Base-by-base conservation (phyloP, 2,888 invertebrate genomes). In the Trissonchulus latispiculum region DNA sequence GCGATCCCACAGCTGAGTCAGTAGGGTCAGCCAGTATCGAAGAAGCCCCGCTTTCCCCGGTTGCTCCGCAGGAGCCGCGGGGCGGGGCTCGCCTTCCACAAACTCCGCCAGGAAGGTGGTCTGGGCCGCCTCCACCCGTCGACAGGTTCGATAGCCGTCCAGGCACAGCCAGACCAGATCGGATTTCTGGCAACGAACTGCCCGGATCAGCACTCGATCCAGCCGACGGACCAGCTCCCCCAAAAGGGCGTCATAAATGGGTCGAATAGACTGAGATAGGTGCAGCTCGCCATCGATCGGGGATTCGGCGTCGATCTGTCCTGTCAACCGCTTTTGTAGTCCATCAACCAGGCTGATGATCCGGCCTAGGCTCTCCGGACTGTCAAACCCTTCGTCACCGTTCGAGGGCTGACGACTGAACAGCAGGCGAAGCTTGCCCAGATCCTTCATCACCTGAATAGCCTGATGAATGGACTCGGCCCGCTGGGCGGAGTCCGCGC, bases 101-200 rank as follows among this genome's bases (percentile, higher is more conserved):
- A 67, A 72, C 28, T 72, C 68, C 23, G 70, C 64, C 18, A 72
- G 33, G 37, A 72, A 72, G 1, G 70, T 23, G 31, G 68, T 68
- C 35, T 68, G 31, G 2, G 67, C 72, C 28, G 69, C n/a, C 2
- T 72, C 72, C 2, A 70, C 8, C 23, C 67, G 70, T 3, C 29
- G 15, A 75, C 31, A 70, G 67, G 71, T 35, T 28, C n/a, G 29
- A 29, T 3, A 70, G 28, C 8, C 36, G 15, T 28, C 2, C 2
- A 70, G 59, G 29, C 8, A 36, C 59, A 70, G 8, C 8, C 23
- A 28, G 2, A 70, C n/a, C 3, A 62, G 28, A n/a, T 28, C 28
- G 3, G 3, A 29, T 8, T 62, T 29, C 3, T 18, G 3, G 3
- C 28, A 3, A 18, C 31, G 64, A 3, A 62, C n/a, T 3, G 28